Evolutionary conservation across 2,888 invertebrate genomes (phyloP), one percentile per base, ranked within the genome.

Genomic region (Bellardia bayeri): DNA sequence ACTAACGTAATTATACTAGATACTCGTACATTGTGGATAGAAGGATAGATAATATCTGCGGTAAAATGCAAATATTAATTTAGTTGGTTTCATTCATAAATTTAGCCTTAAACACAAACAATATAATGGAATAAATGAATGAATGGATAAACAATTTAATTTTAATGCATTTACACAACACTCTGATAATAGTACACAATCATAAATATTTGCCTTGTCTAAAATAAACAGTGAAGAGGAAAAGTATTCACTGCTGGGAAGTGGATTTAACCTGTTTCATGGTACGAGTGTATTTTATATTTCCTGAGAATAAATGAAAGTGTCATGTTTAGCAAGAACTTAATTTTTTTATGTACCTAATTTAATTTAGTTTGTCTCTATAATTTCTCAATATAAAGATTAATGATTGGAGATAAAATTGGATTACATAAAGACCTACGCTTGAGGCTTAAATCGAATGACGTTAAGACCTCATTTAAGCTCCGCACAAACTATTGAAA

Each of bases 41-140:
- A 16, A n/a, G 23, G n/a, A 14, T 8, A n/a, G 78, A 72, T 84
- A 51, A 49, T 49, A 74, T 85, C 79, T 80, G 79, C 42, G 58
- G 72, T 72, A 51, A 58, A 58, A 74, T 80, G 66, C 23, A 85
- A 85, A 85, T 85, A 79, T 79, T 79, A 85, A 80, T 85, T 79
- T 74, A 64, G 78, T 74, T 42, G 58, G 14, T 79, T 42, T 74
- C 58, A 68, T 74, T 83, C 51, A 79, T 74, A 72, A 79, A 68
- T 72, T 74, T 79, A 33, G n/a, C 16, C 56, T 30, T 37, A 40
- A 74, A 72, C 66, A 40, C 14, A 79, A 85, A 80, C 68, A 85
- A 68, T 80, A 74, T 61, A 61, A 79, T 74, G 66, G 16, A 51
- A 58, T 54, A 49, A 79, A 56, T 72, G 40, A 74, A 56, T 72